Base-by-base conservation (phyloP, 2,797 vertebrate genomes). In the Zenarchopterus dispar region DNA sequence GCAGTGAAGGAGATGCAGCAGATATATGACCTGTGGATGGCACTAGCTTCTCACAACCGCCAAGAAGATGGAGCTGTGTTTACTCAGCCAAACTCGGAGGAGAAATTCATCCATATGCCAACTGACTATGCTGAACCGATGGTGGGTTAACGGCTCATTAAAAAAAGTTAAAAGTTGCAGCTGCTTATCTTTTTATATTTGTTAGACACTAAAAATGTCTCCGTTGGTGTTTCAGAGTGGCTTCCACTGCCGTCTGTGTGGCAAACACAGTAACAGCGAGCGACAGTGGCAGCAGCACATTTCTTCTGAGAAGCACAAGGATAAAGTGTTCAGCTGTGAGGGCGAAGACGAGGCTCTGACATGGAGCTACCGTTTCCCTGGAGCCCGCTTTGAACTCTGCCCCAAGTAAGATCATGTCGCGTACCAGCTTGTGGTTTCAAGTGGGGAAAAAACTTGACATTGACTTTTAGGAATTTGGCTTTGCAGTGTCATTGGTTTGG, bases 271-370 rank as follows among this genome's bases (percentile, higher is more conserved):
- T 79, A 99, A 99, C 91, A 94, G 98, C 42, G 95, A 97, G 88
- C 95, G 96, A n/a, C 98, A 99, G 86, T 99, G 98, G 98, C 95
- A 96, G 86, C 94, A 95, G 83, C 98, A 99, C 85, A 95, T 99
- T 88, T 95, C 95, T 71, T 93, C 96, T 0, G 96, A 97, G 89
- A 98, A 95, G 71, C 98, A 99, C 93, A 98, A 98, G 81, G 96
- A 98, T 78, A 92, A 96, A 24, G 94, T 99, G 75, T 97, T 99
- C 90, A 96, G 95, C 92, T 96, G 1, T 3, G 92, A 92, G 49
- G 91, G 89, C 6, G 93, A 94, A 56, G 93, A 94, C 0, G 95
- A 97, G 85, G 94, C 92, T 24, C 94, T 98, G 15, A 88, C 89
- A 68, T 99, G 97, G 97, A 93, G 71, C 70, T 93, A 94, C 84